These are phyloP conservation scores for Mesembrinibis cayennensis DNA, from an alignment of 2,113 vertebrate species.

Conservation along the genomic window DNA sequence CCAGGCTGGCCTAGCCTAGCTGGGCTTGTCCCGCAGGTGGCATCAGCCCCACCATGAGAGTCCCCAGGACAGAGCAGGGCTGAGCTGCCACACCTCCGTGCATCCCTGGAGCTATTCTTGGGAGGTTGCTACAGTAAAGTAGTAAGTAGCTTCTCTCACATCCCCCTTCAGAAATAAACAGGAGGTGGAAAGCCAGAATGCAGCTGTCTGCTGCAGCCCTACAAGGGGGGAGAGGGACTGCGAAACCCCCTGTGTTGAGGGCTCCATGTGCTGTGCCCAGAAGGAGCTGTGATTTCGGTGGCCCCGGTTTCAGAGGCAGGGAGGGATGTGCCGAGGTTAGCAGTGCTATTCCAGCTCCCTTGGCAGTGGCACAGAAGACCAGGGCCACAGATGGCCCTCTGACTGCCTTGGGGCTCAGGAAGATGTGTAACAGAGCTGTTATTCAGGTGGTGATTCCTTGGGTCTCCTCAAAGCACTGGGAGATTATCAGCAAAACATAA, in stretches of 20 bases:
- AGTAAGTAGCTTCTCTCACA: background rate
- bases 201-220: background rate
- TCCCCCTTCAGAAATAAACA: background rate
- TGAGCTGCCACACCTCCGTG: background rate
- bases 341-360: background rate
- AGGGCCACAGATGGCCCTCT: rapidly evolving
- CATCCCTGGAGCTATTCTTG: background rate
- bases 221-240: background rate
- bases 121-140: background rate
- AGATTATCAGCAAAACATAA: background rate
- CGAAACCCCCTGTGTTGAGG: background rate
- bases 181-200: background rate
- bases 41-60: background rate
- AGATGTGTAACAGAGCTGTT: background rate
- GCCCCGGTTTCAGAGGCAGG: rapidly evolving
- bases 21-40: background rate
- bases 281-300: background rate
- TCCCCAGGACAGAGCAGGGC: background rate
- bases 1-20: background rate
- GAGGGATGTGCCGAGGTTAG: background rate
- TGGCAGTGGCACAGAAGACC: background rate
- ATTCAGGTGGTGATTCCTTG: background rate
- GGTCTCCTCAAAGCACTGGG: background rate
- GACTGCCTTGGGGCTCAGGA: background rate
- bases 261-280: background rate